These are phyloP conservation scores for Misgurnus mizolepis DNA, from an alignment of 2,113 vertebrate genomes.

Conservation along the genomic window DNA sequence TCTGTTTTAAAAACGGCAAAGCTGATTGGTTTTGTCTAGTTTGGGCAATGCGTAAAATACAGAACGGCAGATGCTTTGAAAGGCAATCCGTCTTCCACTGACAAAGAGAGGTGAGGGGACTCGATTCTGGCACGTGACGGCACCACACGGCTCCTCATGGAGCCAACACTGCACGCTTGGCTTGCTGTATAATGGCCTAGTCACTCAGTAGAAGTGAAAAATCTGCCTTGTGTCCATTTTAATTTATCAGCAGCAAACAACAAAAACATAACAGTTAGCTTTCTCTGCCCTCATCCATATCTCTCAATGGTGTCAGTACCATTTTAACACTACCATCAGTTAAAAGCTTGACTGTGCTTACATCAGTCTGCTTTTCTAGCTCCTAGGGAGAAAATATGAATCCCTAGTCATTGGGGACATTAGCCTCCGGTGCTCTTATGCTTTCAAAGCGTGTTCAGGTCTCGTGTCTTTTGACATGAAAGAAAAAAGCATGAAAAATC, in stretches of 20 bases:
- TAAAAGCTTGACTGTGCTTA: slow-evolving; percentile 22
- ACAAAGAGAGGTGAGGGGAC: slow-evolving; percentile 56
- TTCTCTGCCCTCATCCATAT: slow-evolving; percentile 37
- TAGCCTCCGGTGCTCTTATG: slow-evolving; percentile 23
- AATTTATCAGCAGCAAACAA: slow-evolving; percentile 56
- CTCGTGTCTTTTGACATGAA: not conserved
- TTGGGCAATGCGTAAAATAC: slow-evolving; percentile 41
- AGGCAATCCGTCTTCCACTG: slow-evolving; percentile 67
- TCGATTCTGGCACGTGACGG: slow-evolving; percentile 47
- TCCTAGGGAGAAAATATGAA: slow-evolving; percentile 35
- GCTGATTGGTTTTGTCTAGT: slow-evolving; percentile 36
- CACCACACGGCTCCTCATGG: slow-evolving; percentile 59
- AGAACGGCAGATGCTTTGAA: slow-evolving; percentile 51
- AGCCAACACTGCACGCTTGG: slow-evolving; percentile 51
- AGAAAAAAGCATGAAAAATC: slow-evolving; percentile 36
- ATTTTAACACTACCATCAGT: slow-evolving; percentile 56
- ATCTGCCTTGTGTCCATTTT: slow-evolving; percentile 58
- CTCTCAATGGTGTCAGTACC: slow-evolving; percentile 42
- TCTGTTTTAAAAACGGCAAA: slow-evolving; percentile 3
- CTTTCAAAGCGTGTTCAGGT: not conserved
- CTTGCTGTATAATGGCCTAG: slow-evolving; percentile 52
- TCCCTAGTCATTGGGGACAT: slow-evolving; percentile 34
- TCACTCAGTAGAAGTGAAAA: slow-evolving; percentile 66
- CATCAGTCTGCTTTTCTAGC: slow-evolving; percentile 37
- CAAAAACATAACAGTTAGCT: slow-evolving; percentile 54